Evolutionary conservation across 2,888 invertebrate species (phyloP).

Genomic region (Drosophila yooni): DNA sequence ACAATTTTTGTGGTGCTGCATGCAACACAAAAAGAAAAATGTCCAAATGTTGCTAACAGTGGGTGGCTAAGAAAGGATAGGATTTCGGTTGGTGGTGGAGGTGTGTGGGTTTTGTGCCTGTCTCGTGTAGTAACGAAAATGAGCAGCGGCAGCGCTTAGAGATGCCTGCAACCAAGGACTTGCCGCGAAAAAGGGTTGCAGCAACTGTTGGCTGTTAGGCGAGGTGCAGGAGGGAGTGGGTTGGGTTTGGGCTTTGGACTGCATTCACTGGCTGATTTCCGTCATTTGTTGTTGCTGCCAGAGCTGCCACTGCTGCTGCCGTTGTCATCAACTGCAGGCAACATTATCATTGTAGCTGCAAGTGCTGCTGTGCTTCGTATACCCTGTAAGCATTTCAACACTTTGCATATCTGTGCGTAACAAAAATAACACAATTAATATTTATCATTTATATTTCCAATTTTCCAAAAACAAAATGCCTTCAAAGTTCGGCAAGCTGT

Average conservation of each 20-base stretch:
- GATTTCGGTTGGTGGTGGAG: neutral
- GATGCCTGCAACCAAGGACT: conserved; percentile 49
- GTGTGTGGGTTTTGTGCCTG: conserved; percentile 26
- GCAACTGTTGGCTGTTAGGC: neutral
- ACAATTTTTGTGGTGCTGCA: conserved; percentile 25
- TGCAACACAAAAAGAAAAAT: conserved; percentile 41
- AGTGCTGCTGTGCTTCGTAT: conserved; percentile 32
- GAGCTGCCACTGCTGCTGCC: conserved; percentile 39
- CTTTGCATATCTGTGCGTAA: neutral
- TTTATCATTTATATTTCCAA: neutral
- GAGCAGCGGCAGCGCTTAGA: conserved; percentile 74
- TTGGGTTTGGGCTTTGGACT: conserved; percentile 23
- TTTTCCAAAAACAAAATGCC: too few relatives aligned
- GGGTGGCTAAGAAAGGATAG: neutral
- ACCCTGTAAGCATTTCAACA: conserved; percentile 3
- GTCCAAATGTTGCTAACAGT: conserved; percentile 66
- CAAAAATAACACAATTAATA: neutral
- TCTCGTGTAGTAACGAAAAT: conserved; percentile 80
- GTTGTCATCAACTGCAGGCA: conserved; percentile 67
- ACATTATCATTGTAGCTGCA: conserved; percentile 66
- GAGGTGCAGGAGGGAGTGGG: neutral
- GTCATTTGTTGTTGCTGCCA: conserved; percentile 56
- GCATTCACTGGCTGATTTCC: conserved; percentile 78
- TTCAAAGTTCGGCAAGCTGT: neutral
- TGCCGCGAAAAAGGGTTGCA: conserved; percentile 51